Percentiles rank a stretch among this genome's conserved stretches.
Evolutionary conservation across 2,888 invertebrate genomes (phyloP).

Genomic region (Operophtera brumata): DNA sequence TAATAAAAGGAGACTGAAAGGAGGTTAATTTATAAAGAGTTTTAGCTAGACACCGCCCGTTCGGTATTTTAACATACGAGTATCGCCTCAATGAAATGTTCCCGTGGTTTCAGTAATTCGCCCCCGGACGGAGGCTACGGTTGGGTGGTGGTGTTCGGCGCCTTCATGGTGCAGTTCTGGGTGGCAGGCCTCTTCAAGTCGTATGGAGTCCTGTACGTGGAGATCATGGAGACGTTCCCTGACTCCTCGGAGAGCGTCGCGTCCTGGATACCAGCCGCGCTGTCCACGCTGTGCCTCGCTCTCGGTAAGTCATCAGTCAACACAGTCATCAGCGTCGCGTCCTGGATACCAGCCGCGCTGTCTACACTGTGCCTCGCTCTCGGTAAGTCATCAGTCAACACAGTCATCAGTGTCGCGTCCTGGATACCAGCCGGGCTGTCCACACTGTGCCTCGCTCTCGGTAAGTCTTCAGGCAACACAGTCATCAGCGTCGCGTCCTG

Average conservation of each 20-base stretch:
- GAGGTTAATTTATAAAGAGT: too few relatives aligned
- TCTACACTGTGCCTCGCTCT: conserved; percentile 88
- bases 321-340: conserved; percentile 80
- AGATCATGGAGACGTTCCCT: conserved; percentile 89
- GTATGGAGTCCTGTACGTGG: conserved; percentile 89
- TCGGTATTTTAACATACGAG: too few relatives aligned
- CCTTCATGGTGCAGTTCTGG: conserved; percentile 90
- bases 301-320: conserved; percentile 74
- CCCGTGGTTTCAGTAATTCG: conserved; percentile 36
- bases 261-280: conserved; percentile 89
- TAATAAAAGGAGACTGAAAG: too few relatives aligned
- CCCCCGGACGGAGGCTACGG: conserved; percentile 88
- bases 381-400: conserved; percentile 68
- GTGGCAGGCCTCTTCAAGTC: conserved; percentile 90
- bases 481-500: conserved; percentile 89
- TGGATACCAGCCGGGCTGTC: conserved; percentile 91
- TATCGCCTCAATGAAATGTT: too few relatives aligned
- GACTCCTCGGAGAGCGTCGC: conserved; percentile 87
- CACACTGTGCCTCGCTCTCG: conserved; percentile 87
- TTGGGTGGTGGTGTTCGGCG: conserved; percentile 88
- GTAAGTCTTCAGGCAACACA: neutral
- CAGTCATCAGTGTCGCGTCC: conserved; percentile 86
- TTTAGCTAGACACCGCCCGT: too few relatives aligned
- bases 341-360: conserved; percentile 89
- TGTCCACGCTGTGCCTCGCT: conserved; percentile 88